Evolutionary conservation across 2,888 invertebrate genomes (phyloP), one percentile per base, ranked within the genome.

Genomic region (Abrostola triplasia): DNA sequence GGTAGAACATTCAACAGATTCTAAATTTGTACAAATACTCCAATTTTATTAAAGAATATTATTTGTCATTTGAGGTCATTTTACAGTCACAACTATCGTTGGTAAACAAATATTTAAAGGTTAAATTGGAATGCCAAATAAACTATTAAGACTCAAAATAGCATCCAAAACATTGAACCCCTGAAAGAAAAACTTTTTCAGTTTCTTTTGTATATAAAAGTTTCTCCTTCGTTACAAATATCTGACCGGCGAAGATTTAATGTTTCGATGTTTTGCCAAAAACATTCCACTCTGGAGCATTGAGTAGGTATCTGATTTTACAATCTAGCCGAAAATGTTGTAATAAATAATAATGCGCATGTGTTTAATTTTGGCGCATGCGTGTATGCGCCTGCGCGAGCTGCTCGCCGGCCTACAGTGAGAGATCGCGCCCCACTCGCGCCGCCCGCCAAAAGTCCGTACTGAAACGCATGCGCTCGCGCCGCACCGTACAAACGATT

Each of bases 331-430:
- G 85, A 89, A 90, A 88, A 88, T 88, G 84, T 88, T 84, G 83
- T 87, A 89, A 91, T 92, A 92, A 92, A 93, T 92, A 89, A 92
- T 90, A 92, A 88, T 86, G 87, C 85, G 88, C 84, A 76, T 81
- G 81, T 59, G 83, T 84, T 87, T 88, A 87, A 85, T 81, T 88
- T 84, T 80, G 84, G 85, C 78, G 76, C 70, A 76, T 78, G 77
- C 77, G 70, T 73, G 76, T 56, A 76, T 78, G 80, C 79, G 82
- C 71, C 66, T 72, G 64, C 73, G 70, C 67, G 67, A 54, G 66
- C 70, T 72, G 64, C 67, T 59, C 62, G 12, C 49, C 64, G 62
- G 63, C 70, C 67, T 70, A 79, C 90, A 90, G 90, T 90, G 84
- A 80, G 81, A 81, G 72, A 76, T 79, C 83, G 73, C 68, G 69